These are phyloP conservation scores for Stercorarius parasiticus DNA, from an alignment of 2,113 vertebrate genomes.

Conservation along the genomic window DNA sequence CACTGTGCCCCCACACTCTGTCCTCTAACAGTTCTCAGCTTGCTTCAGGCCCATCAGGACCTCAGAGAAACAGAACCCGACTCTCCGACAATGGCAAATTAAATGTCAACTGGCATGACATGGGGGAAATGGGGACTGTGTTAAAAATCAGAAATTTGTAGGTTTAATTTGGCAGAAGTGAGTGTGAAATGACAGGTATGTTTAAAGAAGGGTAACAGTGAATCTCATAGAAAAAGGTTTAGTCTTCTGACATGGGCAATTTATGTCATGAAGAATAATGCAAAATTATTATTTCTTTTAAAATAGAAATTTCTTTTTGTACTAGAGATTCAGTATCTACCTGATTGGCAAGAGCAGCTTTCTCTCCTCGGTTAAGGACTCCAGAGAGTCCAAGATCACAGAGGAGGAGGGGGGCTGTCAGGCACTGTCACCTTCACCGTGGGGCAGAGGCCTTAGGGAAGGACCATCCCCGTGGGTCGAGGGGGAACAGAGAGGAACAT, in stretches of 20 bases:
- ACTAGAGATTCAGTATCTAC: neutral
- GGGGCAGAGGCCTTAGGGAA: neutral
- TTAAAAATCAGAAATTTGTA: neutral
- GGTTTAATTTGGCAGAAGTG: neutral
- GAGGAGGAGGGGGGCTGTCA: fast-evolving
- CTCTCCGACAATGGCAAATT: neutral
- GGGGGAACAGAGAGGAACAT: neutral
- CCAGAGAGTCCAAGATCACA: neutral
- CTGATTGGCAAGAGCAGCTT: neutral
- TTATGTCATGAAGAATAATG: neutral
- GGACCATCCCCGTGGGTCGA: neutral
- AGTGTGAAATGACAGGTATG: neutral
- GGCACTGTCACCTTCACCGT: neutral
- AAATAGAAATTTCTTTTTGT: neutral
- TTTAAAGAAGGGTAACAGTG: neutral
- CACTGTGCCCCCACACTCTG: too few species aligned
- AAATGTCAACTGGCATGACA: neutral
- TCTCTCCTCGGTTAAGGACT: neutral
- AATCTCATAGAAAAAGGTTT: neutral
- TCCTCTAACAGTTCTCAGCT: neutral
- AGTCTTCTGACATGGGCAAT: neutral
- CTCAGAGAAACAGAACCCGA: neutral
- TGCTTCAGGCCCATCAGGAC: neutral
- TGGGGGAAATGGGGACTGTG: neutral
- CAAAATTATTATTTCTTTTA: neutral